Evolutionary conservation across 2,113 vertebrate species (phyloP), one percentile per base, ranked within the genome.

Genomic region (Lepisosteus osseus): DNA sequence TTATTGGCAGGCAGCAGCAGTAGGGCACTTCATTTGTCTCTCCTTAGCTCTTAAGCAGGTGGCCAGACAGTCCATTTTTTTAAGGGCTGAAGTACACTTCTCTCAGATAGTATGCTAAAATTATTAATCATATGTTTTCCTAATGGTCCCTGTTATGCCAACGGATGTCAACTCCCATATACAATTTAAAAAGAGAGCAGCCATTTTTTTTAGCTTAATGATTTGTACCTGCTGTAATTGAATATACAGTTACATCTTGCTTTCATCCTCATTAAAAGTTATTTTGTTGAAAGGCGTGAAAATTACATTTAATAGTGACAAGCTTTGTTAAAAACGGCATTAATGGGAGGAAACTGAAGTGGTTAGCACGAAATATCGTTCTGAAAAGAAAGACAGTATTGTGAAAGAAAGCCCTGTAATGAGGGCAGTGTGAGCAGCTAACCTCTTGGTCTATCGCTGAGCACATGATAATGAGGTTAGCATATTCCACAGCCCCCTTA

Each of bases 101-200:
- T 70, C 68, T 15, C 68, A 13, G 7, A 67, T 41, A 40, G 17
- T 29, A 67, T 54, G 44, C 64, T 44, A 47, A 67, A 66, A 61
- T 67, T 14, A 67, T 73, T 61, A 73, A 73, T 67, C 55, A 47
- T 61, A 56, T 45, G 55, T 55, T 43, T 61, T 61, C 65, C 9
- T 73, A 62, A 54, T n/a, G 12, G 67, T 61, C 44, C 44, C 4
- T 7, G 45, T 61, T 45, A 42, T 41, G 42, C 54, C 42, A 15
- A 66, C 40, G 15, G 71, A 42, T 69, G 54, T n/a, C 51, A 57
- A 43, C 14, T n/a, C 63, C 55, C 6, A 14, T 13, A 63, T 61
- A 17, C 42, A 66, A 72, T 72, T 29, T 72, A 66, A 12, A 29
- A 14, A 59, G 54, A 43, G 67, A 57, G 29, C 9, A 6, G 54